Base-by-base conservation (phyloP, 1,140 invertebrate genomes). In the Apis laboriosa region DNA sequence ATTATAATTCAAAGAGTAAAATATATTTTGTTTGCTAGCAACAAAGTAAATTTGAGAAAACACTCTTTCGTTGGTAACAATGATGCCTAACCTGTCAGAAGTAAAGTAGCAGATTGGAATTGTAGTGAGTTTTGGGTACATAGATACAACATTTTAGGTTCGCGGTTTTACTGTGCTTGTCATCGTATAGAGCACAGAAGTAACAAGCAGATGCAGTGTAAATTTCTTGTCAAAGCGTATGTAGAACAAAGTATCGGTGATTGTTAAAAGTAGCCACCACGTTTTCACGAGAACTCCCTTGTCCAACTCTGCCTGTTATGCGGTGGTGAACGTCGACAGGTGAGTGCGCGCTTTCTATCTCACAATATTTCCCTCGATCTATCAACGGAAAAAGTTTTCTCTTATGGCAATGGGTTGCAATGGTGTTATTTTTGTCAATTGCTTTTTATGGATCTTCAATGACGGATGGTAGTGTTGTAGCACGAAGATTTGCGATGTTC, bases 251-350 rank as follows among this genome's bases (percentile, higher is more conserved):
- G 49, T 58, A 72, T 68, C 56, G 63, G 63, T 77, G 55, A 79
- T 80, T 61, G 28, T 55, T 70, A 77, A 83, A 85, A 67, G 72
- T 87, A 80, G 77, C 73, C 64, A 77, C 63, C 70, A 78, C 72
- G 61, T 85, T 85, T 88, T 77, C 77, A 64, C 60, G 55, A 89
- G 71, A 85, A 53, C 79, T 80, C 63, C 67, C 67, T 83, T 68
- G 78, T 78, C 76, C 74, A 84, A 86, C 86, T 68, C 84, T 71
- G 77, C 86, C 83, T 91, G 91, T 91, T 89, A 92, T 92, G 92
- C 84, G 85, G 90, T 90, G 90, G 90, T 92, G 88, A 92, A 90
- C 88, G 84, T 92, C 88, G 76, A 86, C 81, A 89, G 90, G 92
- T 92, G 72, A 92, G 92, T 86, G 64, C 34, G 66, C 72, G 24